Base-by-base conservation (phyloP, 2,113 vertebrate genomes). In the Macquaria australasica region DNA sequence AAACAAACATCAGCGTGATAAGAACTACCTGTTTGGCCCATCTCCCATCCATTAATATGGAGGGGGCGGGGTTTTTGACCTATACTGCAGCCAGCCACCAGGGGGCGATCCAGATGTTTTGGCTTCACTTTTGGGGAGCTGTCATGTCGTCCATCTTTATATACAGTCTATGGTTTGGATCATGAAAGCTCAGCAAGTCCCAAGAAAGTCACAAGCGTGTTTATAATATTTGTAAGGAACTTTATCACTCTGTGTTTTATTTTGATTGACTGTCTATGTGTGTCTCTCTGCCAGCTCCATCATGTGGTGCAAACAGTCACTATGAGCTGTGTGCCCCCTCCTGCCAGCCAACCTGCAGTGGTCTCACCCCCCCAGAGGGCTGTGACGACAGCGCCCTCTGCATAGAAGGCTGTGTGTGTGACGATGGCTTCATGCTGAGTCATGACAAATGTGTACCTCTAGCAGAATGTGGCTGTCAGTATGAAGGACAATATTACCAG, bases 321-420 rank as follows among this genome's bases (percentile, higher is more conserved):
- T 83, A 81, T 7, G 81, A 87, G 67, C 1, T 68, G 58, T 87
- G 81, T 23, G 71, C 72, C 3, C 3, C 53, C 8, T 43, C 72
- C 16, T 87, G 86, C 73, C 86, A 67, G 70, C n/a, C 6, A 8
- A 87, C 86, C 60, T 87, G 86, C 66, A 72, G n/a, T 10, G 59
- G 53, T 12, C 71, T 71, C 0, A 3, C 21, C 3, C 2, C 41
- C 11, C 81, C 59, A 0, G 43, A 72, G 10, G 77, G 58, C 59
- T 87, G 86, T 23, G 81, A 84, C 4, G 53, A 68, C 0, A 72
- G 25, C 4, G 9, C 21, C 15, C 41, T 25, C 34, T 84, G 86
- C 25, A 43, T 6, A 20, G 86, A 87, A 43, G 81, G 41, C 66
- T 87, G 86, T 25, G 77, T 87, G 71, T 87, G 86, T 39, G 77